Base-by-base conservation (phyloP, 2,888 invertebrate genomes). In the Adelognathus sp. region DNA sequence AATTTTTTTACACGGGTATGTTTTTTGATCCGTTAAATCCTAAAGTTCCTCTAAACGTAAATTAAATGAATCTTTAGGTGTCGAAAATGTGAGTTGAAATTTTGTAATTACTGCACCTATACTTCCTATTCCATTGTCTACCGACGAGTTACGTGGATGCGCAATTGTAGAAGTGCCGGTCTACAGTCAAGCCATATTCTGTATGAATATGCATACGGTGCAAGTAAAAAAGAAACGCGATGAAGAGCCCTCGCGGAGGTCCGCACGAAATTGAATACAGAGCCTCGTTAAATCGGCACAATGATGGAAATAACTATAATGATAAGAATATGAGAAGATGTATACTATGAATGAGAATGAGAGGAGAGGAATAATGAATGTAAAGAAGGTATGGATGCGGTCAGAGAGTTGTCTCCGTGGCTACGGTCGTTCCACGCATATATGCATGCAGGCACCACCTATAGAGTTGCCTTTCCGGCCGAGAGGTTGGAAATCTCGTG, bases 251-350 rank as follows among this genome's bases (percentile, higher is more conserved):
- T 21, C 82, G 72, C 21, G 63, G 54, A 74, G 80, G 80, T 77
- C 74, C 66, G 79, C 72, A 81, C 80, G 80, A 24, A 76, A 76
- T 74, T 63, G 77, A 80, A 78, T 82, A 81, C 87, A 86, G 86
- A 87, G 87, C 84, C 85, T 88, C 88, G 86, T 88, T 88, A 88
- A 86, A 83, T 83, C 85, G 76, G 77, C 81, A 86, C 83, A 84
- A 86, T 85, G 86, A 86, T 86, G 86, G 85, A 78, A 84, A 85
- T 81, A 80, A 81, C 78, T 77, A 81, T 52, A 79, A 83, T 71
- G 77, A 75, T 66, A 70, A 83, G 64, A 71, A 56, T 16, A 70
- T n/a, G n/a, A 54, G 31, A 56, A 60, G 33, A 14, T 61, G 36
- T 39, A 11, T 52, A 44, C 7, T 58, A 64, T 58, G 73, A 69